Conservation (phyloP, 1,140 invertebrate genomes). For the Drosophila jambulina region DNA sequence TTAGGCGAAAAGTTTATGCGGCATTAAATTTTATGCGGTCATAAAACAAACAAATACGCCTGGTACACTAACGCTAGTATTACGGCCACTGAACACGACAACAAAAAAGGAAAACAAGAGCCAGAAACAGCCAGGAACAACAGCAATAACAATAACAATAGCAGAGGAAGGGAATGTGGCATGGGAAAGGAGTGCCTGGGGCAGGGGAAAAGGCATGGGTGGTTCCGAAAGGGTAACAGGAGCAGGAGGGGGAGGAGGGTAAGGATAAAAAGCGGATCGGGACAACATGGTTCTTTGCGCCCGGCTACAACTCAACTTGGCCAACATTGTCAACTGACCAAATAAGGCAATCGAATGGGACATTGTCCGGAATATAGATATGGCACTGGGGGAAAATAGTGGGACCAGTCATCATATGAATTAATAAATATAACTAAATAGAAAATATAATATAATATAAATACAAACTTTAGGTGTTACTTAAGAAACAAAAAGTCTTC, state of each 20-base stretch:
- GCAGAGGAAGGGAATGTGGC: slow-evolving; percentile 25
- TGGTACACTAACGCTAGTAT: slow-evolving; percentile 55
- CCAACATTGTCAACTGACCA: slow-evolving; percentile 54
- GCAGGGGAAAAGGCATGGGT: background rate
- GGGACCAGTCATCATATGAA: no score
- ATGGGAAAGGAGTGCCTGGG: background rate
- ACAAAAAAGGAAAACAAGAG: slow-evolving; percentile 9
- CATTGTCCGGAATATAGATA: slow-evolving; percentile 24
- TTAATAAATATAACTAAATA: background rate
- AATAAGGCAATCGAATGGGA: slow-evolving; percentile 46
- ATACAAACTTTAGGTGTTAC: background rate
- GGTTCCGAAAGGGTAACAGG: slow-evolving; percentile 7
- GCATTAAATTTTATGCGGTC: slow-evolving; percentile 82
- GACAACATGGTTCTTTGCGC: slow-evolving; percentile 74
- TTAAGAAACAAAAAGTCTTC: background rate
- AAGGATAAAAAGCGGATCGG: slow-evolving; percentile 2
- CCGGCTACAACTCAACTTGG: slow-evolving; percentile 73
- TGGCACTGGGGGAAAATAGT: background rate
- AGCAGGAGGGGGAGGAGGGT: background rate
- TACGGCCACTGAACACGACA: slow-evolving; percentile 76
- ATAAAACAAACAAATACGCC: slow-evolving; percentile 80
- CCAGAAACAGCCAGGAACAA: slow-evolving; percentile 26
- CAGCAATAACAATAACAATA: slow-evolving; percentile 63
- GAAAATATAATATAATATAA: background rate
- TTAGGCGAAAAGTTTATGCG: slow-evolving; percentile 82